Conservation (phyloP, 2,113 vertebrate species). For the Macaca fascicularis region T2T-MFA8v1.1 NC_088386.1:74336001-74336500, state of each 20-base stretch:
- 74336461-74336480: background rate
- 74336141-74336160: background rate
- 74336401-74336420: background rate
- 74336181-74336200: background rate
- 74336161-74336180: background rate
- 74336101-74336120: background rate
- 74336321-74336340: slow-evolving; percentile 29
- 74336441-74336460: background rate
- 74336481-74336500: background rate
- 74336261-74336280: background rate
- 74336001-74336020: background rate
- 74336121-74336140: background rate
- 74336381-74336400: background rate
- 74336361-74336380: background rate
- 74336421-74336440: background rate
- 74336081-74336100: background rate
- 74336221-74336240: background rate
- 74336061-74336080: background rate
- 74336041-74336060: background rate
- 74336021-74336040: background rate
- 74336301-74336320: background rate
- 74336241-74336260: background rate
- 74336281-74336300: background rate
- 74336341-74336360: background rate
- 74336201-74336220: background rate